A percentile compares a stretch with the other conserved stretches of the same genome.
Conservation (phyloP, 2,888 invertebrate species). For the Polia nebulosa region DNA sequence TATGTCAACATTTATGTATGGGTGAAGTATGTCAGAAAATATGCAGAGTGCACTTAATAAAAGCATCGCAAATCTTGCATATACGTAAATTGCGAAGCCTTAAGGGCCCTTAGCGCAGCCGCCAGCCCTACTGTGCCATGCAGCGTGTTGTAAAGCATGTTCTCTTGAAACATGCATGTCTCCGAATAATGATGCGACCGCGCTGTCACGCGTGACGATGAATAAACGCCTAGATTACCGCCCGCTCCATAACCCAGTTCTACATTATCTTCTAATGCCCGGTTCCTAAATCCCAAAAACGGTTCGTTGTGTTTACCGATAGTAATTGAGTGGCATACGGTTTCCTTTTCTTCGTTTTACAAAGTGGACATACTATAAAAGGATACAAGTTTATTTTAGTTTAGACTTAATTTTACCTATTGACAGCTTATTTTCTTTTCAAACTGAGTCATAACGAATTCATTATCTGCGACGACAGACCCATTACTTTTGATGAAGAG, state of each 20-base stretch:
- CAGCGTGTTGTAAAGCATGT: conserved; percentile 62
- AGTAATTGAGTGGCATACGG: conserved; percentile 1
- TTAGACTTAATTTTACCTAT: background rate
- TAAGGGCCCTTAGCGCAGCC: conserved; percentile 60
- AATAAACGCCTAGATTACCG: conserved; percentile 79
- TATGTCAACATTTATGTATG: conserved; percentile 21
- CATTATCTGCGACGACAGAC: conserved; percentile 19
- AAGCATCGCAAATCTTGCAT: conserved; percentile 59
- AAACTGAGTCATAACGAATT: conserved; percentile 32
- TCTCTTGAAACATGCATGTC: conserved; percentile 81
- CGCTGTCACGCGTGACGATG: conserved; percentile 80
- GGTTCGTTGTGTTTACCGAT: background rate
- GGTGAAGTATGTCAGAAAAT: conserved; percentile 41
- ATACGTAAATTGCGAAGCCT: conserved; percentile 61
- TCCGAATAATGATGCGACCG: conserved; percentile 83
- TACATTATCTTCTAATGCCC: conserved; percentile 48
- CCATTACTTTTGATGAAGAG: conserved; percentile 45
- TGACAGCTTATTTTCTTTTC: conserved; percentile 2
- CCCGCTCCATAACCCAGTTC: conserved; percentile 59
- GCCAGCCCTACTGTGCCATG: conserved; percentile 38
- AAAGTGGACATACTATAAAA: background rate
- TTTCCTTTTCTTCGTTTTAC: conserved; percentile 25
- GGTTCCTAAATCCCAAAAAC: conserved; percentile 38
- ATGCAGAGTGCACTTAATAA: conserved; percentile 59
- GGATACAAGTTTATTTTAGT: background rate